Conservation (phyloP, 2,888 invertebrate genomes). For the Antheraea assamensis region DNA sequence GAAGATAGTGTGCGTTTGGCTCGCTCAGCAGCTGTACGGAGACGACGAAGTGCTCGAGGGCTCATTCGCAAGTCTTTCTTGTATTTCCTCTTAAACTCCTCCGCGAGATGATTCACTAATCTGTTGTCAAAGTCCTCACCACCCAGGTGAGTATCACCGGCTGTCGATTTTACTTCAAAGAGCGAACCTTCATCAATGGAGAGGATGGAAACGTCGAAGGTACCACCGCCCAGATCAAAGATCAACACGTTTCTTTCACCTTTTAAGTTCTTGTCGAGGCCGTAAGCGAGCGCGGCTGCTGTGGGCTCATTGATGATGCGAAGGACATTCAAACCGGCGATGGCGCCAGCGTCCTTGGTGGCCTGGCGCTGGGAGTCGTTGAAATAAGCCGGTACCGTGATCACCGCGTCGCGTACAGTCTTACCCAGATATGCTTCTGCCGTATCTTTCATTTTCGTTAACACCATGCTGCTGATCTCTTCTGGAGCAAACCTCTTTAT, state of each 20-base stretch:
- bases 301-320: constrained; percentile 96
- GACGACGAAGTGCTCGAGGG: constrained; percentile 85
- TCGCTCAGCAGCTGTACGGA: constrained; percentile 89
- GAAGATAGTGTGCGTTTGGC: constrained; percentile 90
- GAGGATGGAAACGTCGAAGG: constrained; percentile 94
- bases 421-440: constrained; percentile 88
- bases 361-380: constrained; percentile 89
- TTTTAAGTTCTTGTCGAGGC: constrained; percentile 88
- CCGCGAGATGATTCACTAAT: constrained; percentile 85
- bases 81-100: constrained; percentile 88
- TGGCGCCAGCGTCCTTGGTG: constrained; percentile 94
- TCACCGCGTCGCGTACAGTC: constrained; percentile 86
- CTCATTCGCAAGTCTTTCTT: constrained; percentile 86
- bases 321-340: constrained; percentile 92
- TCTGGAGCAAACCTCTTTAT: constrained; percentile 85
- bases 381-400: constrained; percentile 92
- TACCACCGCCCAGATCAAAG: constrained; percentile 73
- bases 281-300: constrained; percentile 93
- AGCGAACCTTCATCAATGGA: constrained; percentile 93
- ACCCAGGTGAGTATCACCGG: constrained; percentile 90
- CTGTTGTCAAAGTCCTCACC: constrained; percentile 89
- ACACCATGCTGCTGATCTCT: constrained; percentile 89
- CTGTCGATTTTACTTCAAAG: constrained; percentile 90
- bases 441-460: constrained; percentile 91
- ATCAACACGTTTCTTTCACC: constrained; percentile 88